These are phyloP conservation scores for Drosophila melanogaster DNA, from an alignment of 1,140 invertebrate genomes.

Conservation along the genomic window DNA sequence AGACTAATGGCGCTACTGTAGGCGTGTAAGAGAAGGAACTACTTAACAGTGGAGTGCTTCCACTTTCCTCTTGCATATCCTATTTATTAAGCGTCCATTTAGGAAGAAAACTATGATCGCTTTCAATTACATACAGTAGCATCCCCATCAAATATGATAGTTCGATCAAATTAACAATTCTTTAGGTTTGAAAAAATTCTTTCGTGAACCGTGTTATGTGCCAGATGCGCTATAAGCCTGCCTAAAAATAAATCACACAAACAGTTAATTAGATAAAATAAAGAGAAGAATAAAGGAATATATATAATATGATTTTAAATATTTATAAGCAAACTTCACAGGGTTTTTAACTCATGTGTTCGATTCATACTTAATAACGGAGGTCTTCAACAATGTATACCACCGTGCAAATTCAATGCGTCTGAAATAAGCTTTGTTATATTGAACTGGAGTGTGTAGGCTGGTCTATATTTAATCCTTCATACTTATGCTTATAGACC, in stretches of 20 bases:
- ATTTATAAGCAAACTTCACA: too few species aligned
- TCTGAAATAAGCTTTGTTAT: too few species aligned
- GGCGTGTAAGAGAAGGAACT: constrained; percentile 63
- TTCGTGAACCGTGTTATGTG: background rate
- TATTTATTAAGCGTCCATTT: constrained; percentile 31
- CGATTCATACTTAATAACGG: too few species aligned
- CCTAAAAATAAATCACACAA: constrained; percentile 1
- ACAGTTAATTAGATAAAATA: background rate
- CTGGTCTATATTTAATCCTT: too few species aligned
- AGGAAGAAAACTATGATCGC: constrained; percentile 9
- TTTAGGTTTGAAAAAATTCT: background rate
- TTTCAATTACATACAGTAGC: background rate
- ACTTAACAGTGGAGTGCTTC: constrained; percentile 55
- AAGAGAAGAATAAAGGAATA: background rate
- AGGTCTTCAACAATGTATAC: too few species aligned
- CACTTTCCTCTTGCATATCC: constrained; percentile 67
- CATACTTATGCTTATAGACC: too few species aligned
- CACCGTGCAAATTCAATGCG: too few species aligned
- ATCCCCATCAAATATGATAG: background rate
- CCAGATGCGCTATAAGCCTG: constrained; percentile 7
- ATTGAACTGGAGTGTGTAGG: too few species aligned
- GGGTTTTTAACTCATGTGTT: too few species aligned
- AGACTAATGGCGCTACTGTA: constrained; percentile 32
- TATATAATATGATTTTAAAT: background rate
- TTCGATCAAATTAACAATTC: background rate